Evolutionary conservation across 2,113 vertebrate genomes (phyloP), one percentile per base, ranked within the genome.

Genomic region (Columba livia): DNA sequence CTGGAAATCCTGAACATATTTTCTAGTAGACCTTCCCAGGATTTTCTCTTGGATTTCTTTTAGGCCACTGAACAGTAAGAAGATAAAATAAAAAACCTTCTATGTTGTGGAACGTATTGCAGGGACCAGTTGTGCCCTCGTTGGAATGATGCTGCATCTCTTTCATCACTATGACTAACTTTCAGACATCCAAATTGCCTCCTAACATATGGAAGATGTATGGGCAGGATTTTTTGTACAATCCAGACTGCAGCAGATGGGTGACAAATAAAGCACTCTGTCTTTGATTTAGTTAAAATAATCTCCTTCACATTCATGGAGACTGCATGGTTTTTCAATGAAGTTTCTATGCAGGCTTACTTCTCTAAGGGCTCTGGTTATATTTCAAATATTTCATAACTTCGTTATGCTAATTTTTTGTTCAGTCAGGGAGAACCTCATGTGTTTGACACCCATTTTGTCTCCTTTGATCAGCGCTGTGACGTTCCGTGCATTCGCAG

Each of bases 281-380:
- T 71, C 85, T 92, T 73, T 70, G 79, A 93, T 85, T 96, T 89
- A 94, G 24, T 58, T 83, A 69, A 87, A 94, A 62, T 79, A 66
- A 78, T 61, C 85, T 83, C 16, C 56, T 84, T 88, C 26, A 0
- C 57, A 38, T 87, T 92, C 13, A 4, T 60, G 53, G 61, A 64
- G 57, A 56, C 53, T 47, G 54, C n/a, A 85, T 34, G n/a, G 8
- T 50, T 93, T 93, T 90, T 54, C 72, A 71, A 74, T 82, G 56
- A 74, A 88, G 10, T 42, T 66, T 71, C 48, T 74, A 7, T 21
- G 16, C 34, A 67, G 26, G 10, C 10, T 80, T 70, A 66, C 42
- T 85, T 77, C 47, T 77, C 12, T 29, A 53, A 58, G n/a, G 28
- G 31, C 9, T 75, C 61, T 90, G 32, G 42, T 57, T 62, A 23